Evolutionary conservation across 2,113 vertebrate genomes (phyloP).

Genomic region (Leuciscus idus): DNA sequence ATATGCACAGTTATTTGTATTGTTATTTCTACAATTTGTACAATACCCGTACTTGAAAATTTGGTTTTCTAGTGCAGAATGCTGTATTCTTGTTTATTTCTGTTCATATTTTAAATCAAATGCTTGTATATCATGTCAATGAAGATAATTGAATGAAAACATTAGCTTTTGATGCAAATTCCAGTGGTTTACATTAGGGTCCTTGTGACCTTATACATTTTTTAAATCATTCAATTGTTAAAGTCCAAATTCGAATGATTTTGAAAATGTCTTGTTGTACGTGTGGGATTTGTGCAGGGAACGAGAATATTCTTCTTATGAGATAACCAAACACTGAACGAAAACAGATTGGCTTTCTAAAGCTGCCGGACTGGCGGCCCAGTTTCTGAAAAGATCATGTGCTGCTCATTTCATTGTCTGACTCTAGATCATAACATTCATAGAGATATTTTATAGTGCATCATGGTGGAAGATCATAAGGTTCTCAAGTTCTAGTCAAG

Average conservation of each 20-base stretch:
- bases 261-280: background rate
- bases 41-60: background rate
- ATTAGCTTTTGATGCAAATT: background rate
- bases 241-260: background rate
- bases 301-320: background rate
- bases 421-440: background rate
- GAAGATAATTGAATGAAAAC: background rate
- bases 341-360: conserved; percentile 30
- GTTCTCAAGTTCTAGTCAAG: background rate
- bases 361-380: conserved; percentile 25
- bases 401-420: background rate
- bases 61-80: background rate
- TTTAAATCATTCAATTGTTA: background rate
- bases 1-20: background rate
- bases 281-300: background rate
- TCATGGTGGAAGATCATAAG: background rate
- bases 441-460: background rate
- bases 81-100: background rate
- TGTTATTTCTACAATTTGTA: background rate
- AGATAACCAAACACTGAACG: background rate
- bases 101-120: background rate
- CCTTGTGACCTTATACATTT: background rate
- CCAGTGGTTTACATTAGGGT: background rate
- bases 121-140: background rate
- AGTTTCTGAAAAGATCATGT: background rate